phyloP scores from a whole-genome alignment of 1,140 invertebrate genomes.

The Oryzaephilus surinamensis region DNA sequence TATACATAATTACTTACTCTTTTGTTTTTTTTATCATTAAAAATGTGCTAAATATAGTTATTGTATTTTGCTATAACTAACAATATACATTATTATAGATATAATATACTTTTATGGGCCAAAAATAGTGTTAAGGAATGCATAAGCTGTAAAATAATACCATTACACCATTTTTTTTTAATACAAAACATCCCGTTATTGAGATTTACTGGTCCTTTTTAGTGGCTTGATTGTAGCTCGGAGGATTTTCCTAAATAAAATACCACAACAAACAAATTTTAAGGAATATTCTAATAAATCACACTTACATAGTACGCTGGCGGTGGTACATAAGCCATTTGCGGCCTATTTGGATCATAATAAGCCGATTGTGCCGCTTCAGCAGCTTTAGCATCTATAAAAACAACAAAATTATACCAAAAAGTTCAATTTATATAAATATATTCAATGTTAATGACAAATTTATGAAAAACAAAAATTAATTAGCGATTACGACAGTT shows the following conservation, averaged over 20 bases:
- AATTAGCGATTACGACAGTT: constrained; percentile 4
- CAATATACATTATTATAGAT: no score
- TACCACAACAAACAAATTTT: constrained; percentile 13
- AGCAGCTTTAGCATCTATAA: constrained; percentile 59
- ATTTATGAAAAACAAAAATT: background rate
- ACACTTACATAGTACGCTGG: constrained; percentile 70
- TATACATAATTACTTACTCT: no score
- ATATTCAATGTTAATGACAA: background rate
- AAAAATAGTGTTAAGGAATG: no score
- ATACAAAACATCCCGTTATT: no score
- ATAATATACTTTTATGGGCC: no score
- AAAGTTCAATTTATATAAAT: background rate
- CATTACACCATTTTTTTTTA: no score
- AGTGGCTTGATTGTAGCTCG: constrained; percentile 55
- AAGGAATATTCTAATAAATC: constrained; percentile 2
- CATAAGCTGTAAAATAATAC: no score
- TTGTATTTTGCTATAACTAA: no score
- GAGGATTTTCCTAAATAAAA: constrained; percentile 58
- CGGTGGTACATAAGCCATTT: constrained; percentile 76
- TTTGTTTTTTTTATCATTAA: no score
- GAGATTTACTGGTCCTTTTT: constrained; percentile 46
- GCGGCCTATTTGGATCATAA: constrained; percentile 73
- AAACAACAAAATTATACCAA: constrained; percentile 5
- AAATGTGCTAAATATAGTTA: no score
- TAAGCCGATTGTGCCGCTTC: constrained; percentile 81